Evolutionary conservation across 2,113 vertebrate species (phyloP).

Genomic region (Tricholaema leucomelas): DNA sequence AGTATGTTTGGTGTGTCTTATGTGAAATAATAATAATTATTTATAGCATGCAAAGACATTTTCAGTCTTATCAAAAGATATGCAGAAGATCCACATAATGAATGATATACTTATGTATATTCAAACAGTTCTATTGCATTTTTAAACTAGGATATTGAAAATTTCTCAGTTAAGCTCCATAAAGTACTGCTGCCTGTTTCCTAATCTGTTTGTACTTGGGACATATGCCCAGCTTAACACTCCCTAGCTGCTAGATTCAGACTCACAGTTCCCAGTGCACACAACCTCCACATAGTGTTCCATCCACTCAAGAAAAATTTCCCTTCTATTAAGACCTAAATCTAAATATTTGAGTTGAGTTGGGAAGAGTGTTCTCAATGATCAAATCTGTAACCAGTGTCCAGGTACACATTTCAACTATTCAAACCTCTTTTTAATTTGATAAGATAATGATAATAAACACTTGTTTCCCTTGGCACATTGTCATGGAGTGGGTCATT

Average conservation of each 20-base stretch:
- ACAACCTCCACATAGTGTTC: background rate
- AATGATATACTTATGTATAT: background rate
- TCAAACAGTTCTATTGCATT: background rate
- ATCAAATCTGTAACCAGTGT: background rate
- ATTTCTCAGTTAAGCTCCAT: background rate
- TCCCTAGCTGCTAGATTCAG: background rate
- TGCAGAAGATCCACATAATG: background rate
- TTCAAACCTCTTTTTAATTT: background rate
- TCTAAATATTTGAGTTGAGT: background rate
- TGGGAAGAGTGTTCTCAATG: background rate
- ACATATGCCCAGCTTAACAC: background rate
- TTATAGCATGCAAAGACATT: constrained; percentile 22
- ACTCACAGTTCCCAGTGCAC: rapidly evolving
- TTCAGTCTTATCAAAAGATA: constrained; percentile 30
- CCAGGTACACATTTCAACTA: background rate
- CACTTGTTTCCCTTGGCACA: background rate
- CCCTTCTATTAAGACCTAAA: background rate
- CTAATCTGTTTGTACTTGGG: background rate
- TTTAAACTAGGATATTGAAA: background rate
- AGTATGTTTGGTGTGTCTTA: constrained; percentile 32
- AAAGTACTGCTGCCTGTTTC: background rate
- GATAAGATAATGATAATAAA: background rate
- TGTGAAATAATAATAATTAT: constrained; percentile 54
- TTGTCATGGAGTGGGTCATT: rapidly evolving
- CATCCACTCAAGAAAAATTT: background rate